Percentiles rank a stretch among this genome's conserved stretches.
These are phyloP conservation scores for Scelioninae gen. 1 DNA, from an alignment of 2,888 invertebrate genomes.

Conservation along the genomic window DNA sequence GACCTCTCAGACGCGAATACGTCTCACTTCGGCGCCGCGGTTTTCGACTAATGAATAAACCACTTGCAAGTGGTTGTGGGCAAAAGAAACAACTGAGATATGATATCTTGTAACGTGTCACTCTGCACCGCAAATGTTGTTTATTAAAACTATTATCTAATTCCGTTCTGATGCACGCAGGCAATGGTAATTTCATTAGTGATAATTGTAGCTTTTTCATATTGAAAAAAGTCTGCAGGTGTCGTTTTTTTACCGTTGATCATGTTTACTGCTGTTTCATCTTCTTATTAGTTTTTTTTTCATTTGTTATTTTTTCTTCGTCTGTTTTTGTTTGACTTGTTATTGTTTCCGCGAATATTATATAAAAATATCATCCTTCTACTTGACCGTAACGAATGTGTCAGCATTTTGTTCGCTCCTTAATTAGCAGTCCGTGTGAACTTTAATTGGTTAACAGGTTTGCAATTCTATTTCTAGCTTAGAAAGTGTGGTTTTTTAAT, in stretches of 20 bases:
- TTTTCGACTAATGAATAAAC: slow-evolving; percentile 16
- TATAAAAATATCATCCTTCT: slow-evolving; percentile 45
- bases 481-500: slow-evolving; percentile 41
- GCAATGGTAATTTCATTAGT: slow-evolving; percentile 22
- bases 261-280: neutral
- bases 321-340: slow-evolving; percentile 4
- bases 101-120: slow-evolving; percentile 19
- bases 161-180: slow-evolving; percentile 9
- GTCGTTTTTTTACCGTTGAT: too few species aligned
- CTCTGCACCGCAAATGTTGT: slow-evolving; percentile 12
- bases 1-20: neutral
- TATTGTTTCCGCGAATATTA: slow-evolving; percentile 26
- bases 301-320: neutral
- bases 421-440: slow-evolving; percentile 35
- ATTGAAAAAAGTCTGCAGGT: neutral
- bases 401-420: slow-evolving; percentile 41
- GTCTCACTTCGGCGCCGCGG: neutral
- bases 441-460: slow-evolving; percentile 54
- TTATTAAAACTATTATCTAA: slow-evolving; percentile 27
- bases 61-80: neutral
- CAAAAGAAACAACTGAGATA: neutral
- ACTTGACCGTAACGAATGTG: slow-evolving; percentile 48
- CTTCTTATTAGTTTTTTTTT: neutral
- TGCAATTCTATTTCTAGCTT: slow-evolving; percentile 34
- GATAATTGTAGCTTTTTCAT: slow-evolving; percentile 8